Conservation (phyloP, 2,888 invertebrate genomes). For the Priapulus caudatus region DNA sequence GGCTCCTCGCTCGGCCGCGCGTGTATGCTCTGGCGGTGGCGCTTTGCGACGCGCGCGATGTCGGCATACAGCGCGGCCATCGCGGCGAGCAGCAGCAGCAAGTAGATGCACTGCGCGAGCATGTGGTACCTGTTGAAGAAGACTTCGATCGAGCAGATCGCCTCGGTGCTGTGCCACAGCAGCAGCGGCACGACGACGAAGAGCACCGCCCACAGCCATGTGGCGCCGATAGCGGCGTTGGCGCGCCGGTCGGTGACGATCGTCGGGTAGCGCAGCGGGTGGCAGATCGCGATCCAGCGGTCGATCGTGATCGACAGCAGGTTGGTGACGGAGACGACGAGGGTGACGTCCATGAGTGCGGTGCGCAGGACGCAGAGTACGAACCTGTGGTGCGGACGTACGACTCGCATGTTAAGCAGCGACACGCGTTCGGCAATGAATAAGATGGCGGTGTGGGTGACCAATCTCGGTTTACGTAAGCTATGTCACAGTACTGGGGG, state of each 20-base stretch:
- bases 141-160: neutral
- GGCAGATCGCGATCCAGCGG: neutral
- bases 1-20: too few relatives aligned
- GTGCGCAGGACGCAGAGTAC: neutral
- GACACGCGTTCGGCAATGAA: too few relatives aligned
- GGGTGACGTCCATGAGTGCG: neutral
- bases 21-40: too few relatives aligned
- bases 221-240: neutral
- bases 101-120: neutral
- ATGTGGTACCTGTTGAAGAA: conserved; percentile 1
- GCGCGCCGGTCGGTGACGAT: neutral
- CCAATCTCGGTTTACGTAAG: too few relatives aligned
- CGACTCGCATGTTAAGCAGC: too few relatives aligned
- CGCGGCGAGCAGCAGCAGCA: neutral
- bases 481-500: too few relatives aligned
- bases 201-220: neutral
- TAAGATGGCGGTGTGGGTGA: too few relatives aligned
- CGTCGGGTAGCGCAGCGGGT: neutral
- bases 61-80: neutral
- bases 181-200: neutral
- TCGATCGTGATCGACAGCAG: neutral
- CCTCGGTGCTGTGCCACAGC: neutral
- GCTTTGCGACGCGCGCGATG: too few relatives aligned
- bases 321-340: neutral
- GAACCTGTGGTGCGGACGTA: too few relatives aligned